Evolutionary conservation across 2,113 vertebrate genomes (phyloP), one percentile per base, ranked within the genome.

Genomic region (Gopherus evgoodei): DNA sequence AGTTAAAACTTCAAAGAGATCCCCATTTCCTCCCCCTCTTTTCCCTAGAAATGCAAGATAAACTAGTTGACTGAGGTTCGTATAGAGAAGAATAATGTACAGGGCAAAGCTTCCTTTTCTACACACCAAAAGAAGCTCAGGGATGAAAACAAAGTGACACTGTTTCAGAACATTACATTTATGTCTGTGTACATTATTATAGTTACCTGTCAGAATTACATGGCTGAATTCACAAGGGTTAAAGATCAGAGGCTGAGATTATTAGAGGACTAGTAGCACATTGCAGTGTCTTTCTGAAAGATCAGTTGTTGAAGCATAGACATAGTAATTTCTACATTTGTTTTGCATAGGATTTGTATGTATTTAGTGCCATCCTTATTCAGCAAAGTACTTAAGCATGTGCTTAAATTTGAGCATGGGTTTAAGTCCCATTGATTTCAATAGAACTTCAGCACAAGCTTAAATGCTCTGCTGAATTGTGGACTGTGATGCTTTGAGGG

Each of bases 361-460:
- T 86, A 2, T 84, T 97, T 92, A 91, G 84, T 92, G 42, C 42
- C 75, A 76, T 76, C 49, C 83, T 81, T 93, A 8, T 96, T 95
- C 80, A 84, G 75, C 50, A 96, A 92, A 93, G 52, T 52, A 69
- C 82, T 89, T 97, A 83, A 87, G 85, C 0, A 2, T 87, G 17
- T 75, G 52, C 79, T 95, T 94, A 85, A 12, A 13, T 89, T 91
- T 90, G 86, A n/a, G 92, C 42, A 54, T n/a, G 11, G 90, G 29
- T 72, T 81, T 91, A 76, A 95, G 65, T 95, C 27, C 42, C 92
- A 93, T 95, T 93, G 96, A 95, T 96, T 95, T 95, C 22, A 89
- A 95, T 69, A 84, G 81, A 90, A 92, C 93, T 88, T 86, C 95
- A 65, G 65, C 65, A 90, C 57, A 52, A 17, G 83, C 84, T 69